Evolutionary conservation across 2,888 invertebrate species (phyloP).

Genomic region (Calliphora vomitoria): DNA sequence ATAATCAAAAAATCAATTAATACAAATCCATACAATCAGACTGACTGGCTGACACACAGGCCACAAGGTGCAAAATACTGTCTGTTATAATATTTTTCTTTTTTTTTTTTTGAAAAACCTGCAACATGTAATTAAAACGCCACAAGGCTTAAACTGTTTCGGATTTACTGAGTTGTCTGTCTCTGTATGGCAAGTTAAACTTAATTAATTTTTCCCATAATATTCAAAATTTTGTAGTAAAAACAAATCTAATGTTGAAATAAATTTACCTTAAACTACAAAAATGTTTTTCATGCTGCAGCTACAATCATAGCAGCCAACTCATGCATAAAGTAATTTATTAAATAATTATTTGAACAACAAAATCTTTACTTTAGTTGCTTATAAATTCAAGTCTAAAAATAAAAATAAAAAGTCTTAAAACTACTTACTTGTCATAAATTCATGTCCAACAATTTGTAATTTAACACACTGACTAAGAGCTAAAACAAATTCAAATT

Average conservation of each 20-base stretch:
- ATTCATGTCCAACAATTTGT: slow-evolving; percentile 65
- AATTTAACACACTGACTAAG: slow-evolving; percentile 41
- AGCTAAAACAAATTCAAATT: slow-evolving; percentile 5
- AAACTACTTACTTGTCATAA: slow-evolving; percentile 64
- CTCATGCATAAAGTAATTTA: slow-evolving; percentile 60
- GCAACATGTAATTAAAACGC: slow-evolving; percentile 62
- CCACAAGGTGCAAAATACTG: neutral
- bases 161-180: slow-evolving; percentile 10
- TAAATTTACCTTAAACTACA: slow-evolving; percentile 34
- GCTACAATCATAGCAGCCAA: neutral
- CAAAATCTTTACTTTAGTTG: slow-evolving; percentile 54
- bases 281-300: neutral
- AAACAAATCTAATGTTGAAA: neutral
- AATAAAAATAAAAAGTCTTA: neutral
- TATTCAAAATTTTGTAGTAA: neutral
- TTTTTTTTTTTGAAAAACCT: neutral
- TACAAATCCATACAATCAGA: slow-evolving; percentile 14
- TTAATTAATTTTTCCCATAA: slow-evolving; percentile 46
- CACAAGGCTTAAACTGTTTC: slow-evolving; percentile 55
- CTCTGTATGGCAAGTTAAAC: no score
- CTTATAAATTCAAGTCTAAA: neutral
- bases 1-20: slow-evolving; percentile 63
- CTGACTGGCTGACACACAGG: neutral
- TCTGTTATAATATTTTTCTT: neutral
- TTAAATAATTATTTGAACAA: slow-evolving; percentile 69